phyloP scores from a whole-genome alignment of 2,113 vertebrate species.

The Corvus cornix region DNA sequence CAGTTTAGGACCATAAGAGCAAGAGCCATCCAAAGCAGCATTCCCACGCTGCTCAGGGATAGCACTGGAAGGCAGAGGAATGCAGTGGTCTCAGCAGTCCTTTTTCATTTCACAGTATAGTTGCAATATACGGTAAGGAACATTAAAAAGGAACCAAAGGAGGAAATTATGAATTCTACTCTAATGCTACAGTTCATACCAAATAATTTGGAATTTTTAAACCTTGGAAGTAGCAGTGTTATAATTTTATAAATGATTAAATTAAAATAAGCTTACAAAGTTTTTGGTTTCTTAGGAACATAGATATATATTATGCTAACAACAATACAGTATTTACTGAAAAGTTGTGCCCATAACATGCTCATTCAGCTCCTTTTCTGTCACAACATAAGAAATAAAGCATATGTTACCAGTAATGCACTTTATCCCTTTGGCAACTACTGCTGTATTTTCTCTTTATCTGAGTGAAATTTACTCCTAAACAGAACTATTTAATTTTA shows the following conservation, averaged over 20 bases:
- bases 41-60: not conserved
- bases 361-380: not conserved
- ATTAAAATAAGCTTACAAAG: not conserved
- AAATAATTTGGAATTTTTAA: not conserved
- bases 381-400: not conserved
- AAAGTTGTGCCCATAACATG: not conserved
- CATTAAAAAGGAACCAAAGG: not conserved
- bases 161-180: not conserved
- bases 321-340: not conserved
- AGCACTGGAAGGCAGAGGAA: not conserved
- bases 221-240: not conserved
- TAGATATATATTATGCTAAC: not conserved
- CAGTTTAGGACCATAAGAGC: not conserved
- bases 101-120: not conserved
- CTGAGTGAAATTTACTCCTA: not conserved
- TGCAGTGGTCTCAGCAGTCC: not conserved
- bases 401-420: not conserved
- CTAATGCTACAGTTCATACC: not conserved
- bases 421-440: not conserved
- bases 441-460: not conserved
- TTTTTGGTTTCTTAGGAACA: not conserved
- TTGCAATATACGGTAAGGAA: not conserved
- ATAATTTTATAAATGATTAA: not conserved
- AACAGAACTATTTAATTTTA: not conserved
- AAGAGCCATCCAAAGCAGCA: not conserved